Base-by-base conservation (phyloP, 2,888 invertebrate genomes). In the Lasioglossum vierecki region DNA sequence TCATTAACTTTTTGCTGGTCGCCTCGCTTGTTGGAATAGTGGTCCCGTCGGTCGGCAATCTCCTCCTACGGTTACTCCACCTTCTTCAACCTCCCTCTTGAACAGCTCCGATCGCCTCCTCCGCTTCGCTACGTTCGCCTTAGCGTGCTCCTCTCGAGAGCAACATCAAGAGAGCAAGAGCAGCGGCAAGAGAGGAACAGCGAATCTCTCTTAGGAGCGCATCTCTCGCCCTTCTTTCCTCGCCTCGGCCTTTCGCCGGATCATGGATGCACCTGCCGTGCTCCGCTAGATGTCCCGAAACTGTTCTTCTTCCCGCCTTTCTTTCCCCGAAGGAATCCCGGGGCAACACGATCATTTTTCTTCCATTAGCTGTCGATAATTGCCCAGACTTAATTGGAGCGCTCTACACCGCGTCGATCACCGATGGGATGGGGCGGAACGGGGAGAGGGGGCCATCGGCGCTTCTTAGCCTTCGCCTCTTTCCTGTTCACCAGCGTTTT, bases 1-100 rank as follows among this genome's bases (percentile, higher is more conserved):
- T 94, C 94, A 94, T 94, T 94, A 94, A 93, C 93, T 93, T 94
- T 94, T 94, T 94, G 91, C 91, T 84, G 88, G 85, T 89, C 88
- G 88, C 88, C 89, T 76, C 87, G 88, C 88, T 91, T 90, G 92
- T 92, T 90, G 90, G 89, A 91, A 92, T 91, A 91, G 91, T 91
- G 92, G 91, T 88, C 90, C 86, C 86, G 89, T 88, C 87, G 89
- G 82, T 86, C 80, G 86, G 89, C 88, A 84, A 89, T 85, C 90
- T 87, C 87, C 90, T 90, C 90, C 87, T 90, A 87, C 87, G 84
- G 89, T 83, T 87, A 83, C 90, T 68, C 87, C 85, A 89, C 85
- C 90, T 88, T 80, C 86, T 68, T 79, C 74, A 77, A 39, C 73
- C 85, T 77, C 74, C 72, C 88, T 82, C 79, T 76, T 77, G 22